Percentiles rank a stretch among this genome's conserved stretches.
Evolutionary conservation across 1,140 invertebrate genomes (phyloP).

Genomic region (Bombus huntii): DNA sequence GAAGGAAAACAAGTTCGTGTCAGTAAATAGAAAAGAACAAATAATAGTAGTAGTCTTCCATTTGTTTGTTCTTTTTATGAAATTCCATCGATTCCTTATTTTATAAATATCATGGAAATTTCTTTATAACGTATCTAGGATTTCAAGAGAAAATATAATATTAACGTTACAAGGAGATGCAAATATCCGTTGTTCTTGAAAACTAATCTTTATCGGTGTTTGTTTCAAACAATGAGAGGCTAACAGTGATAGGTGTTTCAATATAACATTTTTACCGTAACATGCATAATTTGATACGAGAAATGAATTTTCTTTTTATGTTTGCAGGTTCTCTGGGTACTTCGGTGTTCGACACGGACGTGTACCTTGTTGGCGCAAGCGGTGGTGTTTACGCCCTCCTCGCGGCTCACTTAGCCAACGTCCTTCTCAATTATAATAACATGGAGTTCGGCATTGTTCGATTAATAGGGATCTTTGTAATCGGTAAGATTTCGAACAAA

Average conservation of each 20-base stretch:
- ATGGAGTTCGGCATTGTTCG: constrained; percentile 97
- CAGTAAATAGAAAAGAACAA: too few species aligned
- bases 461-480: constrained; percentile 94
- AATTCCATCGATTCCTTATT: neutral
- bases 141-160: too few species aligned
- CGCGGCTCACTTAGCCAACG: constrained; percentile 97
- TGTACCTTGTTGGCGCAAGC: constrained; percentile 96
- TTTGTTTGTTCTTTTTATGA: neutral
- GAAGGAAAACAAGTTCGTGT: too few species aligned
- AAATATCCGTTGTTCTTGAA: too few species aligned
- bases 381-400: constrained; percentile 97
- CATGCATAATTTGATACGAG: neutral
- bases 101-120: too few species aligned
- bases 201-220: too few species aligned
- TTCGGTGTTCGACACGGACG: constrained; percentile 96
- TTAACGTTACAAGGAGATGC: too few species aligned
- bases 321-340: constrained; percentile 92
- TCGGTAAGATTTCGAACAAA: constrained; percentile 87
- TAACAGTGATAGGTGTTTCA: rapidly evolving
- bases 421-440: constrained; percentile 97
- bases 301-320: constrained; percentile 3
- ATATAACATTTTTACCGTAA: neutral
- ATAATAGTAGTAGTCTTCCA: rapidly evolving
- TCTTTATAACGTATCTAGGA: too few species aligned
- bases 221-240: too few species aligned